A percentile compares a stretch with the other conserved stretches of the same genome.
These are phyloP conservation scores for Chiloscyllium plagiosum DNA, from an alignment of 2,113 vertebrate genomes.

Conservation along the genomic window DNA sequence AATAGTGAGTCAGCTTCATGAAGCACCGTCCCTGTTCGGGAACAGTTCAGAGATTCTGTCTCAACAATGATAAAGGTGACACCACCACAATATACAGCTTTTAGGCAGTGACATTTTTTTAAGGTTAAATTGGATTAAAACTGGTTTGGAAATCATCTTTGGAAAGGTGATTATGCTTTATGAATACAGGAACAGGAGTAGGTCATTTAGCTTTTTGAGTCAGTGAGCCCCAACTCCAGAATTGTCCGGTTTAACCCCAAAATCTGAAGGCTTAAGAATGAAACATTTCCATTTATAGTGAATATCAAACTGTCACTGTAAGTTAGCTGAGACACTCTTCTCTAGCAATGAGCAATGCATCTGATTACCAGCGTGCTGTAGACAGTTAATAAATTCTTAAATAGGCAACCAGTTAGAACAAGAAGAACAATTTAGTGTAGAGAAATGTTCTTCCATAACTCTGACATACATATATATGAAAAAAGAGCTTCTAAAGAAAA, in stretches of 20 bases:
- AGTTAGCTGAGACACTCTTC: background rate
- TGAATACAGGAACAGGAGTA: no score
- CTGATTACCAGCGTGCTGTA: background rate
- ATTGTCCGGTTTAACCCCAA: background rate
- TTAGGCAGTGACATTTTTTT: background rate
- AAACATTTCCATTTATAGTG: background rate
- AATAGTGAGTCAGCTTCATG: background rate
- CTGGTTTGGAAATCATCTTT: background rate
- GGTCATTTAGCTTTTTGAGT: background rate
- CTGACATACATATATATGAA: background rate
- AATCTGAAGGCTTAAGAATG: background rate
- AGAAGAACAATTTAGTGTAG: background rate
- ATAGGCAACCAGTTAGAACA: background rate
- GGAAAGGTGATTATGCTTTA: background rate
- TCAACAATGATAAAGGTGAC: background rate
- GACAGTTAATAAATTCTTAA: slow-evolving; percentile 17
- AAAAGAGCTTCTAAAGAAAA: slow-evolving; percentile 4
- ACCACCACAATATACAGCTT: background rate
- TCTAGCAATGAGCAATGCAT: background rate
- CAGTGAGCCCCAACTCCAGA: no score
- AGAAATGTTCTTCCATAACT: background rate
- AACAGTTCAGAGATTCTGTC: background rate
- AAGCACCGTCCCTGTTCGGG: background rate
- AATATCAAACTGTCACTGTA: background rate
- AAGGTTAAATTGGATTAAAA: background rate